Conservation (phyloP, 2,113 vertebrate species). For the Clinocottus analis region DNA sequence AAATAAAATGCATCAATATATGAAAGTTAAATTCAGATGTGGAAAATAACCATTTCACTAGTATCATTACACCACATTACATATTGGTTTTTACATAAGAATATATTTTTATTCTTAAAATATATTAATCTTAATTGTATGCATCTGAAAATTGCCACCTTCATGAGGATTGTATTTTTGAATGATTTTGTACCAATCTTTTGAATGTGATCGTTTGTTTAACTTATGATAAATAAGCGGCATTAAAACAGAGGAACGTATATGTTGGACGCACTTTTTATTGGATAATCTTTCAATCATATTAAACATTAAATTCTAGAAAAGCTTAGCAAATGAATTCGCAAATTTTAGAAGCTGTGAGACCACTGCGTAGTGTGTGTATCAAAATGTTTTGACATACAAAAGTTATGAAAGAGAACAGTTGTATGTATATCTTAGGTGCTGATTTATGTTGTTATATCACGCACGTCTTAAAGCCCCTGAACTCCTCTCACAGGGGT, state of each 20-base stretch:
- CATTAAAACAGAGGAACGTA: neutral
- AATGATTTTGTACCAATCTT: neutral
- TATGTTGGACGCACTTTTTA: neutral
- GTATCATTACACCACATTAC: neutral
- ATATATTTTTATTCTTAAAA: slow-evolving; percentile 19
- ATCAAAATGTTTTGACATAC: neutral
- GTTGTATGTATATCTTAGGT: neutral
- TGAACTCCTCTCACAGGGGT: slow-evolving; percentile 1
- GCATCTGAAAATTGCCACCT: neutral
- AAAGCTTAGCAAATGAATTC: too few relatives aligned
- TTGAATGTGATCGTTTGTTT: slow-evolving; percentile 3
- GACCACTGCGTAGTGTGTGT: neutral
- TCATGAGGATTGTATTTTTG: neutral
- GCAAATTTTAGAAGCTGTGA: too few relatives aligned
- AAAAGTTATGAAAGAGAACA: neutral
- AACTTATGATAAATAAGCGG: neutral
- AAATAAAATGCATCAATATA: neutral
- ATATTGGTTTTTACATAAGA: neutral
- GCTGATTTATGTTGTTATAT: slow-evolving; percentile 30
- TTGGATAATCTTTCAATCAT: neutral
- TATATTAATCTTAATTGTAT: neutral
- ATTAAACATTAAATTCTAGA: too few relatives aligned
- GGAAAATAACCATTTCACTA: slow-evolving; percentile 8
- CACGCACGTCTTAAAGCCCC: slow-evolving; percentile 23
- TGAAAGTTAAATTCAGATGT: neutral